Evolutionary conservation across 2,888 invertebrate genomes (phyloP).

Genomic region (Meiosimyza decipiens): DNA sequence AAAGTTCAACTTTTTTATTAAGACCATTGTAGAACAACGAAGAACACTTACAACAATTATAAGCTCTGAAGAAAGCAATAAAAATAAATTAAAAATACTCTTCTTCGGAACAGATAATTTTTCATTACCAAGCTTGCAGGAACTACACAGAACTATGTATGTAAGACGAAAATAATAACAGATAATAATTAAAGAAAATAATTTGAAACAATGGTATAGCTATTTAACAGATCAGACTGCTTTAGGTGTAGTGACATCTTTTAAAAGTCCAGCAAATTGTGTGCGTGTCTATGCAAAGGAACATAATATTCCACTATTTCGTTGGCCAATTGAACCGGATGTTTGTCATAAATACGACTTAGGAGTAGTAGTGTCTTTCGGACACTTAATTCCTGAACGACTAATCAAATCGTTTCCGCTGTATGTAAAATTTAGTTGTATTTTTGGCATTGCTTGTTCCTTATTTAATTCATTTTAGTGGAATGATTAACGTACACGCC

Average conservation of each 20-base stretch:
- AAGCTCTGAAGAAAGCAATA: slow-evolving; percentile 10
- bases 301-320: slow-evolving; percentile 71
- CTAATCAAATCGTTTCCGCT: slow-evolving; percentile 82
- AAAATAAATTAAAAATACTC: slow-evolving; percentile 68
- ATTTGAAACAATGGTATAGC: slow-evolving; percentile 25
- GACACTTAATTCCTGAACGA: slow-evolving; percentile 83
- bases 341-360: slow-evolving; percentile 74
- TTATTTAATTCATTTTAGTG: slow-evolving; percentile 69
- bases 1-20: slow-evolving; percentile 47
- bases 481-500: slow-evolving; percentile 94
- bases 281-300: slow-evolving; percentile 76
- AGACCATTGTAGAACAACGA: neutral
- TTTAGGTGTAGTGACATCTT: slow-evolving; percentile 77
- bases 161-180: slow-evolving; percentile 9
- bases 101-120: slow-evolving; percentile 91
- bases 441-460: neutral
- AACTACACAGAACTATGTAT: slow-evolving; percentile 72
- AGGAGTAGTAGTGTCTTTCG: slow-evolving; percentile 94
- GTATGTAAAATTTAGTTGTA: slow-evolving; percentile 70
- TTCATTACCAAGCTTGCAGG: slow-evolving; percentile 79
- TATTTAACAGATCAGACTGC: slow-evolving; percentile 6
- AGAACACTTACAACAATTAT: slow-evolving; percentile 25
- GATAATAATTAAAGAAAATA: slow-evolving; percentile 4
- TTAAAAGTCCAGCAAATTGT: slow-evolving; percentile 72
- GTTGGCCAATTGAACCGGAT: slow-evolving; percentile 74